phyloP scores from a whole-genome alignment of 2,888 invertebrate species.

The Drosophila peninsularis region DNA sequence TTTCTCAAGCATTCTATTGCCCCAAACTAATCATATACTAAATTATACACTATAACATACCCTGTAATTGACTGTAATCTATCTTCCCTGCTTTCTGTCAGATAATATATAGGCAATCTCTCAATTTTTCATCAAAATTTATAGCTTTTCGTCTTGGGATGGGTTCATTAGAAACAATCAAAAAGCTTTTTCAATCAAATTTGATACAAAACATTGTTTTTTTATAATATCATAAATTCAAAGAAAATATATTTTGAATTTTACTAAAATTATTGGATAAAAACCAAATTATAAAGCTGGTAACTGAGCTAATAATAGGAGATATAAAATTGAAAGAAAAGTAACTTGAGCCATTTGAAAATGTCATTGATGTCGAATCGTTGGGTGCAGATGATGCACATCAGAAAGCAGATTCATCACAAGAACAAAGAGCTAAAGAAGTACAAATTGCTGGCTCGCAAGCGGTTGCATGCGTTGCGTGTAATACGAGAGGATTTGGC shows the following conservation, averaged over 20 bases:
- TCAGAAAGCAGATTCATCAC: conserved; percentile 26
- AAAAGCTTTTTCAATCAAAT: conserved; percentile 3
- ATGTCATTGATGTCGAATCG: conserved; percentile 24
- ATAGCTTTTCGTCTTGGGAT: too few species aligned
- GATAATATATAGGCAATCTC: too few species aligned
- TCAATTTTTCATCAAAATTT: too few species aligned
- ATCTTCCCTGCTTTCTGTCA: too few species aligned
- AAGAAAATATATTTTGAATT: conserved; percentile 35
- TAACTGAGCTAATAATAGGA: too few species aligned
- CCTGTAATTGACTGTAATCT: too few species aligned
- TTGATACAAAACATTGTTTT: not conserved
- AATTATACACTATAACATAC: too few species aligned
- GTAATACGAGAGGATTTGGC: conserved; percentile 33
- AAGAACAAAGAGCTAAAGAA: conserved; percentile 26
- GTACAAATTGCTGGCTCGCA: conserved; percentile 2
- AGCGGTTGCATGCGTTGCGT: conserved; percentile 17
- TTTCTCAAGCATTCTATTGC: too few species aligned
- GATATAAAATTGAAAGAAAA: not conserved
- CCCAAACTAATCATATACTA: too few species aligned
- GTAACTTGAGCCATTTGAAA: not conserved
- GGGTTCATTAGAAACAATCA: not conserved
- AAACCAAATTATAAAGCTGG: not conserved
- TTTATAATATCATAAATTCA: not conserved
- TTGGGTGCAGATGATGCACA: conserved; percentile 17
- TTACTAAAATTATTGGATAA: not conserved